Evolutionary conservation across 2,888 invertebrate species (phyloP).

Genomic region (Tethea ocularis): DNA sequence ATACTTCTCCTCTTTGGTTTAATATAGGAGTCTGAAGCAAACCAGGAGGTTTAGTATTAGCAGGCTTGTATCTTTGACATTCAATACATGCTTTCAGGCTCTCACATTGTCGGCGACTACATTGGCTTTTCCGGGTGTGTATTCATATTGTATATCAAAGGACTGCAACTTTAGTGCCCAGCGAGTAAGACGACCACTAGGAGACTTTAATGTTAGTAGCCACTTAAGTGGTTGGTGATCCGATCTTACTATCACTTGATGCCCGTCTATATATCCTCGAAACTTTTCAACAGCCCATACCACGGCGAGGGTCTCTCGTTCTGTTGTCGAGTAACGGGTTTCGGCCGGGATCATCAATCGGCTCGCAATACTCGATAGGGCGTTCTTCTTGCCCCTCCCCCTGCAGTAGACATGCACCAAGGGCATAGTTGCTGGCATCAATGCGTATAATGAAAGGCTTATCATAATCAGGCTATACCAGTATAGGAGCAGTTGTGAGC

Average conservation of each 20-base stretch:
- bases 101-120: not conserved
- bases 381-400: constrained; percentile 31
- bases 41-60: constrained; percentile 8
- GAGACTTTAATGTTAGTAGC: constrained; percentile 59
- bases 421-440: constrained; percentile 41
- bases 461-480: constrained; percentile 31
- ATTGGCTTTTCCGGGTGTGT: not conserved
- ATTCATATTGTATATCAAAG: constrained; percentile 47
- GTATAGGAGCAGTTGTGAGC: constrained; percentile 30
- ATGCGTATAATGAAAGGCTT: constrained; percentile 41
- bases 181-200: constrained; percentile 55
- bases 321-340: constrained; percentile 57
- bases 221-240: constrained; percentile 69
- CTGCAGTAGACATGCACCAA: constrained; percentile 37
- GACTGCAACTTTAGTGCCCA: constrained; percentile 60
- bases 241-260: constrained; percentile 50
- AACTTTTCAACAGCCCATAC: constrained; percentile 33
- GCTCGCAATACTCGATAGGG: constrained; percentile 35
- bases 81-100: too few relatives aligned
- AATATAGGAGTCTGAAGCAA: constrained; percentile 12
- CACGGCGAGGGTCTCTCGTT: constrained; percentile 50
- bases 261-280: constrained; percentile 44
- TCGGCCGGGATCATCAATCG: constrained; percentile 39
- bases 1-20: not conserved
- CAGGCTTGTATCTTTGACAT: constrained; percentile 26